phyloP scores from a whole-genome alignment of 2,888 invertebrate genomes.

The Stenichneumon culpator region DNA sequence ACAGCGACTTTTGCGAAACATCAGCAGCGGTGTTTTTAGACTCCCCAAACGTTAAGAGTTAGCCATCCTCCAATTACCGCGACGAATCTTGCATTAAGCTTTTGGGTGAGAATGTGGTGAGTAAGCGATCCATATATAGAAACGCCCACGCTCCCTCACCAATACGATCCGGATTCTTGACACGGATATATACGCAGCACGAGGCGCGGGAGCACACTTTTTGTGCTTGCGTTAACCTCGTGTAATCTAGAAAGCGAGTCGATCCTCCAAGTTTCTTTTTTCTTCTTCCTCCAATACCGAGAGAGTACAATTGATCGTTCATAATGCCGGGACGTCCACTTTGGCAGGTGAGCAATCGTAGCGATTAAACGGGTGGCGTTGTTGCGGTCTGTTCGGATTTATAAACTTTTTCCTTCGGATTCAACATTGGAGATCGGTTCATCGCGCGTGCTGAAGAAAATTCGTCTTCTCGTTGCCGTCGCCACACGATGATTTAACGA shows the following conservation, averaged over 20 bases:
- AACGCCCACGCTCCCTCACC: slow-evolving; percentile 79
- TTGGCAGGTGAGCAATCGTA: slow-evolving; percentile 88
- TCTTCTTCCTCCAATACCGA: slow-evolving; percentile 26
- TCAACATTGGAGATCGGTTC: not conserved
- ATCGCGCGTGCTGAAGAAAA: not conserved
- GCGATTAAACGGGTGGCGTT: not conserved
- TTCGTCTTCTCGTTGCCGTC: slow-evolving; percentile 4
- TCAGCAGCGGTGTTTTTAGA: slow-evolving; percentile 8
- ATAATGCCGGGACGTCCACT: slow-evolving; percentile 92
- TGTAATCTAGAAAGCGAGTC: slow-evolving; percentile 41
- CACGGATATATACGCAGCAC: slow-evolving; percentile 83
- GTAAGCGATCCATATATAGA: slow-evolving; percentile 83
- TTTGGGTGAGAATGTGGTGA: slow-evolving; percentile 58
- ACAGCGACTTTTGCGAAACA: slow-evolving; percentile 61
- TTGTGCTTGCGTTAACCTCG: slow-evolving; percentile 79
- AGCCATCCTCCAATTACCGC: slow-evolving; percentile 72
- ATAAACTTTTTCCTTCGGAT: not conserved
- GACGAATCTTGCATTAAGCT: slow-evolving; percentile 52
- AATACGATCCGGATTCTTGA: slow-evolving; percentile 80
- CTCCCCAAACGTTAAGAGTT: slow-evolving; percentile 41
- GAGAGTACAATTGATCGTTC: slow-evolving; percentile 38
- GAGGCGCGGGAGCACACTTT: slow-evolving; percentile 81
- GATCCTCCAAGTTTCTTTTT: slow-evolving; percentile 37
- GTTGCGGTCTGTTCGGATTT: not conserved
- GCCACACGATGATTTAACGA: not conserved